Percentiles rank a stretch among this genome's conserved stretches.
Conservation (phyloP, 2,113 vertebrate species). For the Chrysemys picta region DNA sequence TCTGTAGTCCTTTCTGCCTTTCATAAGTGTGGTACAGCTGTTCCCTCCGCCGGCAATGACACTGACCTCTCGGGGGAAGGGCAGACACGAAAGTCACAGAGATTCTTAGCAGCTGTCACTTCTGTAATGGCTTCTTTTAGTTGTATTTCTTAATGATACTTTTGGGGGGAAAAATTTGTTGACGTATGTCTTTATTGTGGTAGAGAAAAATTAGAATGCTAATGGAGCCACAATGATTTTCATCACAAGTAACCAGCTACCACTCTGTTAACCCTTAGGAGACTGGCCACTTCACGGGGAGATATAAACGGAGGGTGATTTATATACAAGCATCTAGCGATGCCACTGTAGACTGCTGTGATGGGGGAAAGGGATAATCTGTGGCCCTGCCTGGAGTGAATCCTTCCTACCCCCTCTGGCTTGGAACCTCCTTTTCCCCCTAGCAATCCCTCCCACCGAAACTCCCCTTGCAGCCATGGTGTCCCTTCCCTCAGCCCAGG, state of each 20-base stretch:
- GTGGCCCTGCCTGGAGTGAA: not conserved
- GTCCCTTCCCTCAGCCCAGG: not conserved
- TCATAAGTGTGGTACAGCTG: not conserved
- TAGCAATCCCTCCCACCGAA: not conserved
- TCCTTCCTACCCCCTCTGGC: not conserved
- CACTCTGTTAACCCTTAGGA: not conserved
- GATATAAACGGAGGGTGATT: not conserved
- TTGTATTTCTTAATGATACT: slow-evolving; percentile 42
- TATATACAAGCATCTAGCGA: not conserved
- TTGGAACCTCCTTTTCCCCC: not conserved
- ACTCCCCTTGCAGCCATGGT: not conserved
- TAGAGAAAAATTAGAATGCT: not conserved
- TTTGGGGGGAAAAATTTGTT: not conserved
- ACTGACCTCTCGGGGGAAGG: slow-evolving; percentile 30
- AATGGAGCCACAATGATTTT: not conserved
- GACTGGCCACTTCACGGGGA: not conserved
- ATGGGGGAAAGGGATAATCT: not conserved
- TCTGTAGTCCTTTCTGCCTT: slow-evolving; percentile 23
- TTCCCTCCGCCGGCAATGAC: not conserved
- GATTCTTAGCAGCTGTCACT: slow-evolving; percentile 50
- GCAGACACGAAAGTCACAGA: not conserved
- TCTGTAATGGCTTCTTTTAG: slow-evolving; percentile 24
- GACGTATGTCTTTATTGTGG: not conserved
- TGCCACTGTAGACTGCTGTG: not conserved
- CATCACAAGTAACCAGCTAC: not conserved